phyloP scores from a whole-genome alignment of 2,113 vertebrate genomes.

The Zootoca vivipara region DNA sequence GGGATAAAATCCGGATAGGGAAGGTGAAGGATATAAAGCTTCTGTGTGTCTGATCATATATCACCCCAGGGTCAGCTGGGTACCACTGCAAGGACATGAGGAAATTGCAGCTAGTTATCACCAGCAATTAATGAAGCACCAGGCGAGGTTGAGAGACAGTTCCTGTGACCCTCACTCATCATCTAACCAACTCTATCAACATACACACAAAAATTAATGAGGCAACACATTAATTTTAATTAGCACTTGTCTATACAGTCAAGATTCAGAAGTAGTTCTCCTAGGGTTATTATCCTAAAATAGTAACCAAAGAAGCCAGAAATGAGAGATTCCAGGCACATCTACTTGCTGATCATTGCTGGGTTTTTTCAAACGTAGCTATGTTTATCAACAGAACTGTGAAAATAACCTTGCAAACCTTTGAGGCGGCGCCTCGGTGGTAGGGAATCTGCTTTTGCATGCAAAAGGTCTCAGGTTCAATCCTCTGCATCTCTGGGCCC shows the following conservation, averaged over 20 bases:
- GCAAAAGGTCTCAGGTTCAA: too few relatives aligned
- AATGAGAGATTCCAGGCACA: not conserved
- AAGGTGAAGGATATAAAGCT: not conserved
- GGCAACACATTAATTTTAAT: not conserved
- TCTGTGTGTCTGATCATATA: not conserved
- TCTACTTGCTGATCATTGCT: not conserved
- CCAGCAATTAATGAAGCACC: not conserved
- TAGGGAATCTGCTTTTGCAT: too few relatives aligned
- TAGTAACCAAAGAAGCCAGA: not conserved
- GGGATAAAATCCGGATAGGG: not conserved
- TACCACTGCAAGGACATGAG: not conserved
- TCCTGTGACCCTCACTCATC: not conserved
- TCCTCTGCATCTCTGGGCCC: too few relatives aligned
- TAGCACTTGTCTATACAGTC: not conserved
- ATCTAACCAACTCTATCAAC: not conserved
- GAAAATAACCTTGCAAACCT: not conserved
- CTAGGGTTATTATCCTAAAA: not conserved
- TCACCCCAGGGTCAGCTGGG: not conserved
- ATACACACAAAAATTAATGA: not conserved
- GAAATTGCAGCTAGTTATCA: not conserved
- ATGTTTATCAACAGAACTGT: not conserved
- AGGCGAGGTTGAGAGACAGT: not conserved
- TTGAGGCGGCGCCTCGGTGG: too few relatives aligned
- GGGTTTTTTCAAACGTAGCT: not conserved
- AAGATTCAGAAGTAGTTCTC: not conserved